Evolutionary conservation across 2,113 vertebrate species (phyloP), one percentile per base, ranked within the genome.

Genomic region (Nycticorax nycticorax): DNA sequence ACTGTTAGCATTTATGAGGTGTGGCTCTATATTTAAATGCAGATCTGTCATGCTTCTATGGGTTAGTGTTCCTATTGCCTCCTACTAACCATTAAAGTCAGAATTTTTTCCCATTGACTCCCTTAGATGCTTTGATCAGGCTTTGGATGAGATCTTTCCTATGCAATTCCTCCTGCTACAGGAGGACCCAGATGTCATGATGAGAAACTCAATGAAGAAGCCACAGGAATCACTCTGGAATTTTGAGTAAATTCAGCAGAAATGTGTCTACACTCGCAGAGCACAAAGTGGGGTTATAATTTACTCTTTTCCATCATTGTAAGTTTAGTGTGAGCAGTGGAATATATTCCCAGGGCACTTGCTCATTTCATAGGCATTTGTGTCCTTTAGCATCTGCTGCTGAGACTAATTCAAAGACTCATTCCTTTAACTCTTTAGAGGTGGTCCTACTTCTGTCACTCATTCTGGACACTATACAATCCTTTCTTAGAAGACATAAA

Each of bases 171-270:
- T 80, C 32, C 32, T 39, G 10, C 27, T 77, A 16, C 24, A 68
- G n/a, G 24, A 64, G 14, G 26, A 30, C 9, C 2, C 35, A 57
- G 26, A 6, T 88, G 10, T 50, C 0, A 0, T 24, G 11, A 27
- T n/a, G 41, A 53, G 57, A 78, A 93, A 66, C 16, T 33, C 7
- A 33, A 3, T 8, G 23, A 39, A 55, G 12, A 33, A 93, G 17
- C 8, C 53, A 47, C 21, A 27, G 19, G 74, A 93, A 85, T 13
- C 7, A 16, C 41, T 52, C 43, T 59, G 73, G 17, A 35, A 84
- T 48, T 85, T 66, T 19, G 32, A 74, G 10, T 39, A 77, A 84
- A 52, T 17, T 26, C 23, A 62, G 20, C 11, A 80, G 39, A 92
- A 91, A 66, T 9, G 2, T 43, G 37, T 59, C 35, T 73, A 23